Evolutionary conservation across 2,888 invertebrate genomes (phyloP), one percentile per base, ranked within the genome.

Genomic region (Clitarchus hookeri): DNA sequence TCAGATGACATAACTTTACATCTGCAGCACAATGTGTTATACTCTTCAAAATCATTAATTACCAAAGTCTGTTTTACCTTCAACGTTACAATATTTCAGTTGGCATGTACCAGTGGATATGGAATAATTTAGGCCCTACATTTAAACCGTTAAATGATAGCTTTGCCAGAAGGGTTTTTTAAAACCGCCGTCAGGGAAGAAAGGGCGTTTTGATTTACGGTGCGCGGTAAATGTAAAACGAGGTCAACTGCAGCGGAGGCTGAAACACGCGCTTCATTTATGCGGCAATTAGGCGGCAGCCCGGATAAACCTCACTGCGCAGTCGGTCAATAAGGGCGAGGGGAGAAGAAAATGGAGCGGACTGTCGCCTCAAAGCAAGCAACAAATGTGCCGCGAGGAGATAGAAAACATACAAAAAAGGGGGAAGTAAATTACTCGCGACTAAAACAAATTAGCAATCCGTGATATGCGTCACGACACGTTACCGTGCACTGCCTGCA

Each of bases 381-480:
- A 65, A 65, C 65, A 65, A 65, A 65, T 65, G 65, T 65, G n/a
- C 65, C 53, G 85, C 80, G 44, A 48, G 53, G 80, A 80, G 44
- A 19, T 13, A n/a, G 83, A 44, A 77, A 80, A n/a, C 26, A 16
- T n/a, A 53, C 90, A 86, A 80, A 80, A 84, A 77, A 65, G 85
- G 80, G 80, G 79, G 85, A 87, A 87, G 87, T 87, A 88, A 88
- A 88, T 88, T 88, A 88, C 86, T 86, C 87, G 86, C 85, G 87
- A 87, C 88, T 87, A 87, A 85, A 88, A 87, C 88, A 87, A 88
- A 88, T 88, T 88, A 88, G 87, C 88, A 87, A 87, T 87, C 87
- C 87, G 87, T 88, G 87, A 87, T 88, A 87, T 85, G 83, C 85
- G 16, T 23, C 65, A 65, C 79, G 85, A 44, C 26, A 27, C 44